Evolutionary conservation across 2,888 invertebrate genomes (phyloP).

Genomic region (Hirtodrosophila duncani): DNA sequence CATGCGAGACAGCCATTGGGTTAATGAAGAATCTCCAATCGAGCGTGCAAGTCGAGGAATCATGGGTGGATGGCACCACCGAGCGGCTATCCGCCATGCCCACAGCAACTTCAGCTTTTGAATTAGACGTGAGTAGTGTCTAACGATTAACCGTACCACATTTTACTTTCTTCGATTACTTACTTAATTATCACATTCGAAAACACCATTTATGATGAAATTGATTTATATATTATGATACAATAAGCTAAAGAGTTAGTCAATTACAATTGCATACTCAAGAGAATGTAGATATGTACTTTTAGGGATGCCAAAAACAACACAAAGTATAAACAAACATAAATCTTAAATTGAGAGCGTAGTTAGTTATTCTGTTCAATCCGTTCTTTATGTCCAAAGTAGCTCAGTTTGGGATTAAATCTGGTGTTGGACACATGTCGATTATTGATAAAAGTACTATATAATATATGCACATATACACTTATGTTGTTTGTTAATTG

Average conservation of each 20-base stretch:
- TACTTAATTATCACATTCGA: constrained; percentile 21
- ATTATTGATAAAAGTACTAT: constrained; percentile 36
- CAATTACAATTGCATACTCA: too few relatives aligned
- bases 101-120: constrained; percentile 80
- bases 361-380: constrained; percentile 29
- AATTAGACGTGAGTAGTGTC: constrained; percentile 78
- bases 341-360: constrained; percentile 46
- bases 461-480: constrained; percentile 34
- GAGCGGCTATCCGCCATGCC: constrained; percentile 87
- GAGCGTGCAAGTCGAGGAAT: constrained; percentile 91
- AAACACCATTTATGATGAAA: too few relatives aligned
- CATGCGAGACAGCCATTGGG: constrained; percentile 94
- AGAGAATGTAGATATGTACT: too few relatives aligned
- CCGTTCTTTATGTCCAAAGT: constrained; percentile 39
- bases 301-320: too few relatives aligned
- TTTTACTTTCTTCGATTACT: constrained; percentile 16
- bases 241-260: too few relatives aligned
- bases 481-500: constrained; percentile 34
- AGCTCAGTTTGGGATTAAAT: constrained; percentile 41
- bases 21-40: constrained; percentile 93
- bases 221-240: too few relatives aligned
- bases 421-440: constrained; percentile 59
- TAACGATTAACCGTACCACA: neutral
- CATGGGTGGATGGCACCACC: constrained; percentile 92
- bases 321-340: constrained; percentile 25